These are phyloP conservation scores for Mormoops blainvillei DNA, from an alignment of 2,113 vertebrate genomes.

Conservation along the genomic window DNA sequence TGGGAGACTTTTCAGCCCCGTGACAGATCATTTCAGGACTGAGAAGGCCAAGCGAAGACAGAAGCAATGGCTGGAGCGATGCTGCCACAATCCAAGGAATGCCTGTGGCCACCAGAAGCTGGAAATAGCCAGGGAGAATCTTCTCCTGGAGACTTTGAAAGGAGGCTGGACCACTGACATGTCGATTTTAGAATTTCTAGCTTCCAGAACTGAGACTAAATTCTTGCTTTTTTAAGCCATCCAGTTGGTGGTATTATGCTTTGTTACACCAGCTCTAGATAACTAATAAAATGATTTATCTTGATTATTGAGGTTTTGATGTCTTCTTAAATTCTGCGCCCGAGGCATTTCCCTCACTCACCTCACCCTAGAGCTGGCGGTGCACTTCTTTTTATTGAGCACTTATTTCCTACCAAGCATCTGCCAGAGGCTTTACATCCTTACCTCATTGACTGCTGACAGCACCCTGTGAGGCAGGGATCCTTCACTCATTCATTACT, in stretches of 20 bases:
- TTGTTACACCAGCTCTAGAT: no score
- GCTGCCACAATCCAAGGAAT: no score
- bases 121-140: neutral
- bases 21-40: neutral
- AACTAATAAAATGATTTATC: neutral
- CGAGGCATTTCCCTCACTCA: neutral
- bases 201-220: no score
- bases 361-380: neutral
- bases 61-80: no score
- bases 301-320: neutral
- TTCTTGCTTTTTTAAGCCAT: neutral
- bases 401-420: neutral
- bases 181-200: neutral
- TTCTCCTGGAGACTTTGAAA: neutral
- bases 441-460: neutral
- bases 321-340: neutral
- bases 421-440: neutral
- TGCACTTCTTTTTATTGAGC: neutral
- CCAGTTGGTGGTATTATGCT: neutral
- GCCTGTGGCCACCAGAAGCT: neutral
- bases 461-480: neutral
- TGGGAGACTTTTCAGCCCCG: neutral
- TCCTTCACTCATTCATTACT: neutral
- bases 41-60: neutral
- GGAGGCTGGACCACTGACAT: neutral